Evolutionary conservation across 2,888 invertebrate genomes (phyloP).

Genomic region (Charanyca ferruginea): DNA sequence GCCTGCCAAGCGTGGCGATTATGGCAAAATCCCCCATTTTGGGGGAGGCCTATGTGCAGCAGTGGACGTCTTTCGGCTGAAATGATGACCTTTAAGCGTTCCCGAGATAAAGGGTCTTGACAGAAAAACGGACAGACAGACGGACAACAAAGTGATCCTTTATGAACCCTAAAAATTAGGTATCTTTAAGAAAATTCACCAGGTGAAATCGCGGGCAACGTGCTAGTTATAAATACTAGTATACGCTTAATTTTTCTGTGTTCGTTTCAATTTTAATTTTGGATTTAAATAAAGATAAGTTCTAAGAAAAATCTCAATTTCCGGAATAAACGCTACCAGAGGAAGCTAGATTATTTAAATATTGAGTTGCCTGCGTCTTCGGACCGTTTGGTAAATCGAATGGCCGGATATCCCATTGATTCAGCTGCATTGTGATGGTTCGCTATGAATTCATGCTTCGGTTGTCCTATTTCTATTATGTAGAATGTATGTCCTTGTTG

Average conservation of each 20-base stretch:
- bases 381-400: slow-evolving; percentile 10
- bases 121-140: too few relatives aligned
- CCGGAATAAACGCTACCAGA: neutral
- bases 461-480: neutral
- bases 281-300: neutral
- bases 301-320: slow-evolving; percentile 3
- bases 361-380: slow-evolving; percentile 8
- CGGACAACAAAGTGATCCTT: too few relatives aligned
- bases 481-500: neutral
- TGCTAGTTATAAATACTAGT: too few relatives aligned
- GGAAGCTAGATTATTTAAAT: slow-evolving; percentile 13
- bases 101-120: too few relatives aligned
- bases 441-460: slow-evolving; percentile 33
- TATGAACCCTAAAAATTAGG: too few relatives aligned
- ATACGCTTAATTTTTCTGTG: neutral
- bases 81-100: too few relatives aligned
- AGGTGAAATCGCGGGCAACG: too few relatives aligned
- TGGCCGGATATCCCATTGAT: slow-evolving; percentile 22
- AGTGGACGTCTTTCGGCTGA: too few relatives aligned
- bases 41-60: too few relatives aligned
- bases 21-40: too few relatives aligned
- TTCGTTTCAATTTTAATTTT: neutral
- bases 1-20: too few relatives aligned
- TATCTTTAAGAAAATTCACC: too few relatives aligned
- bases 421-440: slow-evolving; percentile 14